These are phyloP conservation scores for Auanema freiburgensis DNA, from an alignment of 2,888 invertebrate species.

Conservation along the genomic window DNA sequence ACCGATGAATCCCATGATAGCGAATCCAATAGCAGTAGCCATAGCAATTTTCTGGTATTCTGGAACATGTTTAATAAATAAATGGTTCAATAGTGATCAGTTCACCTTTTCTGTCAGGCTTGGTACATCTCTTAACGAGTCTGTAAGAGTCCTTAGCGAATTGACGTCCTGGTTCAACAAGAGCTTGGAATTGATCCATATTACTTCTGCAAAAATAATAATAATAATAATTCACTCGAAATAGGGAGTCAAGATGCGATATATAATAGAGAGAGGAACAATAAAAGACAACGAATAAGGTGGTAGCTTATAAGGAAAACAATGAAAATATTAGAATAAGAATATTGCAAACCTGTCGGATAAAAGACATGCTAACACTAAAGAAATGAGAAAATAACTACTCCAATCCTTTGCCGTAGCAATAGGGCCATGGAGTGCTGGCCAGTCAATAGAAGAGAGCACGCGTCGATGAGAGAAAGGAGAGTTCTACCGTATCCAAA, in stretches of 20 bases:
- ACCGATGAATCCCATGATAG: slow-evolving; percentile 99
- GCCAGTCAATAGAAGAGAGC: slow-evolving; percentile 18
- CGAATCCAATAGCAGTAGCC: slow-evolving; percentile 98
- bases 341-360: slow-evolving; percentile 10
- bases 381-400: slow-evolving; percentile 8
- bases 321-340: slow-evolving; percentile 5
- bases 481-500: slow-evolving; percentile 25
- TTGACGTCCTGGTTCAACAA: slow-evolving; percentile 90
- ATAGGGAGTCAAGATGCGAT: background rate
- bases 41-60: slow-evolving; percentile 99
- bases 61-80: slow-evolving; percentile 65
- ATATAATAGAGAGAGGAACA: slow-evolving; percentile 4
- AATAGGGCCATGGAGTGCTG: slow-evolving; percentile 8
- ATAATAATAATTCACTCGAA: too few relatives aligned
- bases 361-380: slow-evolving; percentile 2
- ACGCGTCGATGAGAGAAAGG: slow-evolving; percentile 28
- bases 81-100: slow-evolving; percentile 1
- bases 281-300: too few relatives aligned
- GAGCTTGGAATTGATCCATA: slow-evolving; percentile 96
- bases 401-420: slow-evolving; percentile 1
- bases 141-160: slow-evolving; percentile 97
- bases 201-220: slow-evolving; percentile 3
- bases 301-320: too few relatives aligned
- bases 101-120: slow-evolving; percentile 95
- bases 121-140: slow-evolving; percentile 97